These are phyloP conservation scores for Petrocephalus zakoni DNA, from an alignment of 2,113 vertebrate genomes.

Conservation along the genomic window DNA sequence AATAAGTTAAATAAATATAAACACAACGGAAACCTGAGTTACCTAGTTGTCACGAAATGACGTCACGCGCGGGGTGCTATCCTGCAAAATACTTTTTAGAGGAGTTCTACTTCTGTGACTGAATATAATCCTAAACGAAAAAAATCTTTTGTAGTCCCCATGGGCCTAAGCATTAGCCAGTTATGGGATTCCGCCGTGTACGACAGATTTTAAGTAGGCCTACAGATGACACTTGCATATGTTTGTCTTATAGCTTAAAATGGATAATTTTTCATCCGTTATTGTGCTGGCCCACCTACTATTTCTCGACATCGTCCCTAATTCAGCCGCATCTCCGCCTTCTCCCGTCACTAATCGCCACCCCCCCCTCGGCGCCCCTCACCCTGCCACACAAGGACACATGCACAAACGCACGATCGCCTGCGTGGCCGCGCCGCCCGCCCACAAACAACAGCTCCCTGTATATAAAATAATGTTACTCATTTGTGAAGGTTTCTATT, in stretches of 20 bases:
- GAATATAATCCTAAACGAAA: neutral
- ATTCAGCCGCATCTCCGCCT: conserved; percentile 13
- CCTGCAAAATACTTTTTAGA: neutral
- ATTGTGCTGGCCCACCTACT: neutral
- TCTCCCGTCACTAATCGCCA: neutral
- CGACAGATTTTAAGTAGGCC: neutral
- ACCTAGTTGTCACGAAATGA: neutral
- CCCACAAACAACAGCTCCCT: neutral
- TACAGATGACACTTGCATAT: neutral
- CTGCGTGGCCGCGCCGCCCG: neutral
- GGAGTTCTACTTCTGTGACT: neutral
- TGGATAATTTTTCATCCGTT: conserved; percentile 9
- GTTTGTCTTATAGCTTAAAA: neutral
- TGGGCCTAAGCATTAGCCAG: neutral
- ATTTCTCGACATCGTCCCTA: neutral
- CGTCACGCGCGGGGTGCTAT: neutral
- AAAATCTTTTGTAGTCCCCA: neutral
- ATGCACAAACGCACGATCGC: neutral
- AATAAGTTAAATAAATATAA: neutral
- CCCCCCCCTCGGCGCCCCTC: neutral
- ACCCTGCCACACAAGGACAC: neutral
- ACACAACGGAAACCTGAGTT: neutral
- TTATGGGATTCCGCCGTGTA: neutral
- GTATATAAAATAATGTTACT: neutral
- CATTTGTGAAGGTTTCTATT: neutral